These are phyloP conservation scores for Triplophysa tibetana DNA, from an alignment of 2,113 vertebrate species.

Conservation along the genomic window DNA sequence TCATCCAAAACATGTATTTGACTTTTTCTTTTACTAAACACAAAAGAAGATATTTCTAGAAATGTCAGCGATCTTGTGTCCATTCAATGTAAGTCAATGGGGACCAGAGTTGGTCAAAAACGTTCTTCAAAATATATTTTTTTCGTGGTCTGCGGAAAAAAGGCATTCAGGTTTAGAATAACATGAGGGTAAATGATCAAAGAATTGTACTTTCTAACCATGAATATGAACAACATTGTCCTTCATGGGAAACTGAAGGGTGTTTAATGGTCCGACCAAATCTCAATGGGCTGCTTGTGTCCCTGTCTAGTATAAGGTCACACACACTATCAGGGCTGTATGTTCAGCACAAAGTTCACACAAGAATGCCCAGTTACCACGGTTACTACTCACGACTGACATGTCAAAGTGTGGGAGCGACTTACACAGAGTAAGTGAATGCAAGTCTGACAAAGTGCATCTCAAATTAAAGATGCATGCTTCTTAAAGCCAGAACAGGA, in stretches of 20 bases:
- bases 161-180: too few species aligned
- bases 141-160: not conserved
- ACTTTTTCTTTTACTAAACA: too few species aligned
- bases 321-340: constrained; percentile 60
- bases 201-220: not conserved
- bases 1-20: too few species aligned
- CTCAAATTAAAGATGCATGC: constrained; percentile 15
- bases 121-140: too few species aligned
- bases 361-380: constrained; percentile 61
- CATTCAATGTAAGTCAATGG: too few species aligned
- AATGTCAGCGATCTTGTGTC: too few species aligned
- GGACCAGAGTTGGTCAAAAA: too few species aligned
- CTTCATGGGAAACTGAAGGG: constrained; percentile 18
- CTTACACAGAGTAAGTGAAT: not conserved
- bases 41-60: too few species aligned
- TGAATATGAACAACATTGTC: not conserved
- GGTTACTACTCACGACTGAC: constrained; percentile 61
- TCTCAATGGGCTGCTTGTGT: constrained; percentile 42
- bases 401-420: constrained; percentile 47
- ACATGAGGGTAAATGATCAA: not conserved
- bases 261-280: constrained; percentile 32
- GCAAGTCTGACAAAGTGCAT: not conserved
- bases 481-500: constrained; percentile 6
- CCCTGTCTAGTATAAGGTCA: constrained; percentile 58
- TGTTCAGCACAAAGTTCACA: constrained; percentile 68